These are phyloP conservation scores for Propithecus coquereli DNA, from an alignment of 2,113 vertebrate species.

Conservation along the genomic window DNA sequence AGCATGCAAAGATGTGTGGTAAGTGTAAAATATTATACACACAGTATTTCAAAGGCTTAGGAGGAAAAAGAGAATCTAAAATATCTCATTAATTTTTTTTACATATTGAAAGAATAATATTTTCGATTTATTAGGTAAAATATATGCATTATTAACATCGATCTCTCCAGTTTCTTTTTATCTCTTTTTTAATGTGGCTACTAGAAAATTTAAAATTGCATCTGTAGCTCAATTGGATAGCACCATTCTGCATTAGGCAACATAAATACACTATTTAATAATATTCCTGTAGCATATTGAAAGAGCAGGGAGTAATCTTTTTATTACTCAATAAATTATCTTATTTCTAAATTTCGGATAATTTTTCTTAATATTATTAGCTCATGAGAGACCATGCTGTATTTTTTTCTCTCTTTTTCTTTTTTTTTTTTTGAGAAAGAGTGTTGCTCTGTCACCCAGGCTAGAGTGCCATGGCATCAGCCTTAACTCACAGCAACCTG, in stretches of 20 bases:
- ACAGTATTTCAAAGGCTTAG: background rate
- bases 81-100: background rate
- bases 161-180: background rate
- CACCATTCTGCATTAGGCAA: background rate
- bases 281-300: background rate
- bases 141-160: background rate
- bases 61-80: background rate
- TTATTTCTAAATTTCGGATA: constrained; percentile 17
- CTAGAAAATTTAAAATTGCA: background rate
- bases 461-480: too few relatives aligned
- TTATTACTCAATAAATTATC: constrained; percentile 7
- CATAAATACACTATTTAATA: background rate
- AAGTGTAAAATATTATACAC: background rate
- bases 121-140: constrained; percentile 3
- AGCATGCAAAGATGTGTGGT: background rate
- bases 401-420: too few relatives aligned
- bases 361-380: constrained; percentile 19
- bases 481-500: too few relatives aligned
- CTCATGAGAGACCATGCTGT: background rate
- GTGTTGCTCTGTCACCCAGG: too few relatives aligned
- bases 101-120: background rate
- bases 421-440: too few relatives aligned
- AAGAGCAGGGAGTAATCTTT: background rate
- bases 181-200: background rate
- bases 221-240: background rate